Conservation (phyloP, 2,888 invertebrate genomes). For the Drosophila mayaguana region DNA sequence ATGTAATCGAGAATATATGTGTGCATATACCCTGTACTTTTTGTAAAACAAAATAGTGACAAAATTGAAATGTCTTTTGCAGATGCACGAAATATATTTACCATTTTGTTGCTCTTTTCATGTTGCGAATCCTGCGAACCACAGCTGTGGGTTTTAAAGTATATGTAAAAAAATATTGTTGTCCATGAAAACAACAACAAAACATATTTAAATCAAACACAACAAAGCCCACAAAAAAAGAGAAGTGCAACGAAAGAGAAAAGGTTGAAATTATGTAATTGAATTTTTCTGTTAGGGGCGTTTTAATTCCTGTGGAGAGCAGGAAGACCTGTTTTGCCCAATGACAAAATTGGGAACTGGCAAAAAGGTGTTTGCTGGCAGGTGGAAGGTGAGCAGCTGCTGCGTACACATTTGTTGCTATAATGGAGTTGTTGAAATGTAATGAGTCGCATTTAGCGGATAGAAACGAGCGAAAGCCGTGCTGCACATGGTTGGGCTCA, state of each 20-base stretch:
- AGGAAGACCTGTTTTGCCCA: slow-evolving; percentile 26
- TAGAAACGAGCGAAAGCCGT: slow-evolving; percentile 46
- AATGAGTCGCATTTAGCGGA: slow-evolving; percentile 48
- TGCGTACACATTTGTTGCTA: slow-evolving; percentile 39
- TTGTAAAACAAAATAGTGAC: neutral
- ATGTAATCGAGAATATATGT: neutral
- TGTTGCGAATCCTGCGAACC: slow-evolving; percentile 12
- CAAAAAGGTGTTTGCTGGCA: slow-evolving; percentile 25
- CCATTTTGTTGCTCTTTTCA: neutral
- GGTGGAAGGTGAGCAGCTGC: slow-evolving; percentile 11
- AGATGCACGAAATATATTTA: neutral
- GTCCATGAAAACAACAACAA: slow-evolving; percentile 19
- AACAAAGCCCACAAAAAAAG: slow-evolving; percentile 25
- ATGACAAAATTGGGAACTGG: slow-evolving; percentile 5
- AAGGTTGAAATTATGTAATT: slow-evolving; percentile 65
- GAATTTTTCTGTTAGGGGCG: slow-evolving; percentile 71
- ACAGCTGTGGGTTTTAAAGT: slow-evolving; percentile 17
- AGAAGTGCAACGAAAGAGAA: slow-evolving; percentile 13
- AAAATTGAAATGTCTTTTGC: slow-evolving; percentile 9
- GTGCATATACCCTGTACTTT: neutral
- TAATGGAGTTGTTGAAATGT: slow-evolving; percentile 66
- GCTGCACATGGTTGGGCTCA: slow-evolving; percentile 52
- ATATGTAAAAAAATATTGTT: slow-evolving; percentile 13
- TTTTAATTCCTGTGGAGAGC: slow-evolving; percentile 49
- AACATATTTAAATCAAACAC: slow-evolving; percentile 52